phyloP scores from a whole-genome alignment of 1,140 invertebrate species.

The Drosophila mauritiana region DNA sequence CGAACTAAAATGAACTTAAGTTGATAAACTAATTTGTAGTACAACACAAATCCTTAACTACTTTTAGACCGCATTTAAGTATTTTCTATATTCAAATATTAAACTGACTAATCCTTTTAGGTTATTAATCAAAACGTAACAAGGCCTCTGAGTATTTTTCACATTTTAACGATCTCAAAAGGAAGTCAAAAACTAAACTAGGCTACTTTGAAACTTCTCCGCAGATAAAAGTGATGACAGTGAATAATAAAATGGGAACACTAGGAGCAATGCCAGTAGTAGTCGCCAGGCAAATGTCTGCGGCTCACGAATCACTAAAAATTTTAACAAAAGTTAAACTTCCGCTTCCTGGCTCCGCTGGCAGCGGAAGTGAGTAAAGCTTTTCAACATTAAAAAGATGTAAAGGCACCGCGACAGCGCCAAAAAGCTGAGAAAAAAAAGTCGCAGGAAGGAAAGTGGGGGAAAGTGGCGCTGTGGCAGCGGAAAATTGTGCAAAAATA shows the following conservation, averaged over 20 bases:
- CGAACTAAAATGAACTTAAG: neutral
- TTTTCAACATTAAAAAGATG: slow-evolving; percentile 83
- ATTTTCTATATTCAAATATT: too few relatives aligned
- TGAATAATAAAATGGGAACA: slow-evolving; percentile 3
- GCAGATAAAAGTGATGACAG: slow-evolving; percentile 9
- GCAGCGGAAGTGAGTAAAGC: slow-evolving; percentile 77
- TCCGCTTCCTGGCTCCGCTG: slow-evolving; percentile 73
- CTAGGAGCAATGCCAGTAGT: neutral
- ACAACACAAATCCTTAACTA: too few relatives aligned
- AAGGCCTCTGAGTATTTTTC: neutral
- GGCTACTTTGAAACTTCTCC: neutral
- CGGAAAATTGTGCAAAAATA: slow-evolving; percentile 73
- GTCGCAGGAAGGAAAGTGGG: neutral
- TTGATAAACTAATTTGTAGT: too few relatives aligned
- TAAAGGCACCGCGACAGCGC: slow-evolving; percentile 69
- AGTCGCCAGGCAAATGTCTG: slow-evolving; percentile 56
- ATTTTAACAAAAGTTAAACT: slow-evolving; percentile 82
- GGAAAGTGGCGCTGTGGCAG: slow-evolving; percentile 21
- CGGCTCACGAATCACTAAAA: slow-evolving; percentile 76
- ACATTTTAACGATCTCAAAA: neutral
- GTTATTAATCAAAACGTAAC: neutral
- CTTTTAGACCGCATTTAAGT: too few relatives aligned
- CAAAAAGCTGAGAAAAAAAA: slow-evolving; percentile 49
- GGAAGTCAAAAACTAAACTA: neutral
- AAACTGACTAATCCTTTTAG: neutral